Conservation (phyloP, 1,140 invertebrate genomes). For the Anthonomus grandis region DNA sequence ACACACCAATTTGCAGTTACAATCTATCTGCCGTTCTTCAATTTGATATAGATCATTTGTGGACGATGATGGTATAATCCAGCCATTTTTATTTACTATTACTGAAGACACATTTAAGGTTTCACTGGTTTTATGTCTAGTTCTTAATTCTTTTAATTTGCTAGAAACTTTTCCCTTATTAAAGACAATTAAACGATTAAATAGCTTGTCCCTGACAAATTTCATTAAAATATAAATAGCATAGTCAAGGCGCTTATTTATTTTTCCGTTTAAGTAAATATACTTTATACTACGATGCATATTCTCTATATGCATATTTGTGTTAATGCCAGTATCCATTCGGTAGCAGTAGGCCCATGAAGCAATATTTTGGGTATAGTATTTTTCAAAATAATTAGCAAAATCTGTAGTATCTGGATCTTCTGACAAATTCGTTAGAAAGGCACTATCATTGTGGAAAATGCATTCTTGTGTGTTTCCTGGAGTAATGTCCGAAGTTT, state of each 20-base stretch:
- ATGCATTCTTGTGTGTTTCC: conserved; percentile 18
- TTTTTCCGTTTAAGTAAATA: conserved; percentile 15
- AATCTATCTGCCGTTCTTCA: conserved; percentile 8
- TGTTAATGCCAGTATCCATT: conserved; percentile 12
- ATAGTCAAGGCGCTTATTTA: conserved; percentile 18
- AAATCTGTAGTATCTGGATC: conserved; percentile 10
- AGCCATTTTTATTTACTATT: no score
- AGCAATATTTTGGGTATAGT: conserved; percentile 11
- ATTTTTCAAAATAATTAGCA: conserved; percentile 11
- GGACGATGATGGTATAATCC: no score
- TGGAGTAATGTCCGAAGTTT: conserved; percentile 10
- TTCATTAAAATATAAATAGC: conserved; percentile 9
- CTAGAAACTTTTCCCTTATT: conserved; percentile 15
- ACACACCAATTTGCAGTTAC: conserved; percentile 19
- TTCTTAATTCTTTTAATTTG: conserved; percentile 7
- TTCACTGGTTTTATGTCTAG: conserved; percentile 12
- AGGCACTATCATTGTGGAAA: conserved; percentile 12
- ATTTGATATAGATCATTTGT: conserved; percentile 12
- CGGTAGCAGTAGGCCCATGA: conserved; percentile 21
- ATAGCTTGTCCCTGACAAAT: conserved; percentile 22
- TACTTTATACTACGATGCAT: conserved; percentile 22
- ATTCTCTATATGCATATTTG: conserved; percentile 20
- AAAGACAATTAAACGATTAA: conserved; percentile 6
- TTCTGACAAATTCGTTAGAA: conserved; percentile 3
- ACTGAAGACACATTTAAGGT: conserved; percentile 9